These are phyloP conservation scores for Tangara arthus DNA, from an alignment of 2,797 vertebrate species.

Conservation along the genomic window DNA sequence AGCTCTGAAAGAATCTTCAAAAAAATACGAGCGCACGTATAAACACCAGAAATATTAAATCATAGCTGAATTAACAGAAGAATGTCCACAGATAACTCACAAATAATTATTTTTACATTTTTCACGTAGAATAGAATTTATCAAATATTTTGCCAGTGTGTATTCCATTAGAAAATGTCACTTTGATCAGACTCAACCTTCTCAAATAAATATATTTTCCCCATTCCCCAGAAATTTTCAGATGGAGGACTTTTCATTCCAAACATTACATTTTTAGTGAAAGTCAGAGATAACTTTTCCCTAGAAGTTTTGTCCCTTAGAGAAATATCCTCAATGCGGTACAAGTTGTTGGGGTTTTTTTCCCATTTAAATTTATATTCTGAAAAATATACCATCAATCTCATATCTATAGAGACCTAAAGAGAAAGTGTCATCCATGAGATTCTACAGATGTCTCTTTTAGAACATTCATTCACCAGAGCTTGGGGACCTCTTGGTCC, in stretches of 20 bases:
- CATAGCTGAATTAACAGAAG: neutral
- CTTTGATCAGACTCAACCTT: neutral
- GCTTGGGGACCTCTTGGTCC: neutral
- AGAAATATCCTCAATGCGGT: neutral
- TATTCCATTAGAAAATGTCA: neutral
- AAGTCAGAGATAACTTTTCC: neutral
- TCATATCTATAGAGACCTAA: neutral
- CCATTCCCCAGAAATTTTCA: neutral
- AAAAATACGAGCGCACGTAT: neutral
- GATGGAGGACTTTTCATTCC: neutral
- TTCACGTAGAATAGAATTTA: neutral
- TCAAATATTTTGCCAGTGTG: neutral
- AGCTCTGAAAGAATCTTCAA: neutral
- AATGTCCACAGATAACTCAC: neutral
- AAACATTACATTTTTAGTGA: neutral
- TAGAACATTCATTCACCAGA: neutral
- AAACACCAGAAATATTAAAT: neutral
- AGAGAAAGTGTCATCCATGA: neutral
- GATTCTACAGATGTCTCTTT: neutral
- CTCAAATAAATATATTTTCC: neutral
- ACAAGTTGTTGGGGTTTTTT: neutral
- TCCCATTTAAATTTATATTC: neutral
- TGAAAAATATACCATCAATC: neutral
- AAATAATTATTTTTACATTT: neutral
- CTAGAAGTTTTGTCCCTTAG: neutral